These are phyloP conservation scores for Crepidodera aurea DNA, from an alignment of 2,888 invertebrate species.

Conservation along the genomic window DNA sequence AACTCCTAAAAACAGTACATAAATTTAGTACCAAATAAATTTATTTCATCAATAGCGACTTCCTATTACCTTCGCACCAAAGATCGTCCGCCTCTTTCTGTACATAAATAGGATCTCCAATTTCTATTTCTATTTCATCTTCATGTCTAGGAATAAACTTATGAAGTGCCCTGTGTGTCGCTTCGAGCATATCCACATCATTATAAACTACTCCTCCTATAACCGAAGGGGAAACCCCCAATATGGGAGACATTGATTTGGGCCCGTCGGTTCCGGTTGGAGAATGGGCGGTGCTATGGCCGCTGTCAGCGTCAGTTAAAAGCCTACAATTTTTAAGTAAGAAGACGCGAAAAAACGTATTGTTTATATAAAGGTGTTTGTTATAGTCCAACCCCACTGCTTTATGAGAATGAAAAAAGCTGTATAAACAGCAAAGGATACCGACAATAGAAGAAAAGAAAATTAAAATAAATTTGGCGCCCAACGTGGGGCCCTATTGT, in stretches of 20 bases:
- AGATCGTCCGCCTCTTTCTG: constrained; percentile 96
- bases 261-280: constrained; percentile 80
- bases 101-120: constrained; percentile 96
- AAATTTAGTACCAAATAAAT: no score
- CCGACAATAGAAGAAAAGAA: no score
- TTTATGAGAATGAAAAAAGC: no score
- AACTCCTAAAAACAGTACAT: constrained; percentile 74
- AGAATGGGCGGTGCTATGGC: constrained; percentile 91
- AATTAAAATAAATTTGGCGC: no score
- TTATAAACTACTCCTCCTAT: constrained; percentile 81
- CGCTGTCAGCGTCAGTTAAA: constrained; percentile 84
- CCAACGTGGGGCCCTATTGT: no score
- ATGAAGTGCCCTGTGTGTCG: constrained; percentile 94
- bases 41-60: no score
- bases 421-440: no score
- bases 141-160: constrained; percentile 95
- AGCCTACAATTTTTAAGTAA: constrained; percentile 65
- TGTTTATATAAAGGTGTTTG: no score
- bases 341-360: no score
- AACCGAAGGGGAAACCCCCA: constrained; percentile 68
- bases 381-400: no score
- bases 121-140: constrained; percentile 96
- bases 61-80: constrained; percentile 98
- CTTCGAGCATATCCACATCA: constrained; percentile 72
- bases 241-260: constrained; percentile 79